These are phyloP conservation scores for Orthosia gracilis DNA, from an alignment of 2,888 invertebrate species.

Conservation along the genomic window DNA sequence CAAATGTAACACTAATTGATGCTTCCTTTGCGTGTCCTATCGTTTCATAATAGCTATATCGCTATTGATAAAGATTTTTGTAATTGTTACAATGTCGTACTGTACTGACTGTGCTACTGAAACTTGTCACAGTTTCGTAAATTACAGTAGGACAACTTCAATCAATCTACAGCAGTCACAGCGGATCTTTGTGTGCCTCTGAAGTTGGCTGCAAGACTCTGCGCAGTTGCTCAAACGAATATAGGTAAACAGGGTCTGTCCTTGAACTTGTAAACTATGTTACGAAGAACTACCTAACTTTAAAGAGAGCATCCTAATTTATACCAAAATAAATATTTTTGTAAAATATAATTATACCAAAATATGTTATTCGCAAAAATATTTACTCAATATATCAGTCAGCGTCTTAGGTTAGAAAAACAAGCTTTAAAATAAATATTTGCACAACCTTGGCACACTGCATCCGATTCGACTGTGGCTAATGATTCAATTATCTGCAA, in stretches of 20 bases:
- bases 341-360: constrained; percentile 4
- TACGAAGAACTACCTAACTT: not conserved
- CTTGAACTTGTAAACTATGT: not conserved
- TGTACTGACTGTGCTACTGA: constrained; percentile 2
- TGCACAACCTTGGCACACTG: constrained; percentile 55
- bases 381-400: constrained; percentile 42
- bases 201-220: too few species aligned
- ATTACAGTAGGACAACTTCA: constrained; percentile 26
- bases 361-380: constrained; percentile 13
- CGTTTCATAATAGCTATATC: constrained; percentile 37
- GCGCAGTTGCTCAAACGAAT: not conserved
- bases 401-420: constrained; percentile 20
- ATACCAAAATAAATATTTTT: not conserved
- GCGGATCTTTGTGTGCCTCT: too few species aligned
- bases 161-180: too few species aligned
- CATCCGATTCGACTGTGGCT: constrained; percentile 44
- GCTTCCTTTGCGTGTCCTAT: constrained; percentile 36
- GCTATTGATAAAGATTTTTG: constrained; percentile 34
- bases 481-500: constrained; percentile 59
- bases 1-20: constrained; percentile 6
- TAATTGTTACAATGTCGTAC: constrained; percentile 37
- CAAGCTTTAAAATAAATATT: constrained; percentile 33
- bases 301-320: not conserved
- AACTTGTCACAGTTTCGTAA: constrained; percentile 22
- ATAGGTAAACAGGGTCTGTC: not conserved